phyloP scores from a whole-genome alignment of 2,113 vertebrate genomes.

The Xenopus tropicalis region DNA sequence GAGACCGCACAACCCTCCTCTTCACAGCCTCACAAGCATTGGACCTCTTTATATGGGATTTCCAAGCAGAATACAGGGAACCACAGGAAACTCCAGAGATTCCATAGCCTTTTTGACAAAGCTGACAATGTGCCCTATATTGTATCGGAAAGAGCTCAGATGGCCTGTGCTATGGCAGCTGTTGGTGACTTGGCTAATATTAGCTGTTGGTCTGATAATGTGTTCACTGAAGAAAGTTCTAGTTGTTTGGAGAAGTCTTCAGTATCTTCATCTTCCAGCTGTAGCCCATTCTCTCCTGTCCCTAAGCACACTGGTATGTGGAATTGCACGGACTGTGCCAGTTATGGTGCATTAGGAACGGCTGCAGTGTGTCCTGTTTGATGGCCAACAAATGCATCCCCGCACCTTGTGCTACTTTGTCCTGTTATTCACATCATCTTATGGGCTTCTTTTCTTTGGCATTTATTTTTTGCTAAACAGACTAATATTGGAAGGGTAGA shows the following conservation, averaged over 20 bases:
- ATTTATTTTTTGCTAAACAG: background rate
- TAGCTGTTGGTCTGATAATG: slow-evolving; percentile 52
- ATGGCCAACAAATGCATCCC: background rate
- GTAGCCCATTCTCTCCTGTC: slow-evolving; percentile 57
- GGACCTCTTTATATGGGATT: slow-evolving; percentile 74
- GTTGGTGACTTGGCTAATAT: slow-evolving; percentile 60
- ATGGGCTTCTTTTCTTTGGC: background rate
- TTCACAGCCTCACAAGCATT: slow-evolving; percentile 70
- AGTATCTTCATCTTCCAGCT: slow-evolving; percentile 60
- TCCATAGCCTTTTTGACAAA: slow-evolving; percentile 56
- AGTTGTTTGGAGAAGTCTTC: slow-evolving; percentile 53
- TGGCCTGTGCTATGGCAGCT: slow-evolving; percentile 64
- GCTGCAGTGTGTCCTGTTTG: slow-evolving; percentile 20
- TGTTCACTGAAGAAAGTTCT: slow-evolving; percentile 59
- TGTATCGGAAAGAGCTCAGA: slow-evolving; percentile 59
- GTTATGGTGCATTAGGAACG: slow-evolving; percentile 47
- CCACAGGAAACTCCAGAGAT: slow-evolving; percentile 59
- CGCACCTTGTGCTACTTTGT: background rate
- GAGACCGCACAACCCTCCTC: slow-evolving; percentile 57
- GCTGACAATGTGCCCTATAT: slow-evolving; percentile 54
- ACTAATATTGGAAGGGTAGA: background rate
- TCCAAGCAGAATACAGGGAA: slow-evolving; percentile 50
- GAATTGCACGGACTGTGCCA: slow-evolving; percentile 53
- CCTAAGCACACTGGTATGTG: slow-evolving; percentile 68
- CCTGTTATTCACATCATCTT: background rate